phyloP scores from a whole-genome alignment of 2,113 vertebrate genomes.

The Micronycteris hirsuta region DNA sequence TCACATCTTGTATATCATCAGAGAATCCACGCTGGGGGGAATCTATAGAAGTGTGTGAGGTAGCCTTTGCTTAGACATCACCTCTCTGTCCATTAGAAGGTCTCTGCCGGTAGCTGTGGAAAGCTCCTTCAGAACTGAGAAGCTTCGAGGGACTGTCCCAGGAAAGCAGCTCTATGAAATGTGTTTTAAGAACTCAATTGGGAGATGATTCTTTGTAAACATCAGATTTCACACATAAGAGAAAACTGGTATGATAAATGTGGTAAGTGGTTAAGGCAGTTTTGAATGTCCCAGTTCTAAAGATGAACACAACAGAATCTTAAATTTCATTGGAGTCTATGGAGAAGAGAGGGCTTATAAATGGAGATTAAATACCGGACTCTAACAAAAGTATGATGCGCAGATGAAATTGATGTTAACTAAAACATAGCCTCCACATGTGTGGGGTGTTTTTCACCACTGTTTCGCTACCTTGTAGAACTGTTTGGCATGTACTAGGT shows the following conservation, averaged over 20 bases:
- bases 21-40: conserved; percentile 42
- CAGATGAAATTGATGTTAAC: neutral
- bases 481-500: neutral
- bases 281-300: neutral
- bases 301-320: neutral
- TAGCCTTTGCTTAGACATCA: neutral
- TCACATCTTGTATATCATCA: conserved; percentile 68
- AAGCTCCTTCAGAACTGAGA: neutral
- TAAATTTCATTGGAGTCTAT: neutral
- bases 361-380: neutral
- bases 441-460: neutral
- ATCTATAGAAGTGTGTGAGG: neutral
- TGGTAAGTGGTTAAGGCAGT: neutral
- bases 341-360: neutral
- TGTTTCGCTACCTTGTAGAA: neutral
- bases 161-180: neutral
- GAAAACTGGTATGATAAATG: neutral
- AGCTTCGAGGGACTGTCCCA: neutral
- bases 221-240: neutral
- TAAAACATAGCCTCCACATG: neutral
- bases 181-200: neutral
- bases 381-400: neutral
- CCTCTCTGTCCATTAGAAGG: neutral
- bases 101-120: no score
- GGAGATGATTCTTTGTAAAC: neutral